Conservation (phyloP, 2,888 invertebrate species). For the Leptothorax acervorum region DNA sequence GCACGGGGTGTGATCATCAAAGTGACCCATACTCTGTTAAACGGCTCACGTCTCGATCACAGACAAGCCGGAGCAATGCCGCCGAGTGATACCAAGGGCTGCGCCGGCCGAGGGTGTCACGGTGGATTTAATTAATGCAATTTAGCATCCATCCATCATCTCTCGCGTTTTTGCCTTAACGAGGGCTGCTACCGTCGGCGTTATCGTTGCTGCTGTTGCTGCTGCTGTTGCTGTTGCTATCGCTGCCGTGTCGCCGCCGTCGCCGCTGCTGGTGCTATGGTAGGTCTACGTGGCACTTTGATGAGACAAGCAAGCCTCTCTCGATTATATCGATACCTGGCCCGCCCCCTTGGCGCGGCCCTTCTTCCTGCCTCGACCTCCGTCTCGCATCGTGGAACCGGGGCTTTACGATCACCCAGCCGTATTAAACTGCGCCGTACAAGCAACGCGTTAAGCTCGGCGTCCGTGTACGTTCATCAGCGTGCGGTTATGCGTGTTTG, state of each 20-base stretch:
- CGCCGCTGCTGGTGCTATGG: neutral
- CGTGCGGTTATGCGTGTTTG: conserved; percentile 6
- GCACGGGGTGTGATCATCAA: conserved; percentile 80
- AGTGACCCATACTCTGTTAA: conserved; percentile 83
- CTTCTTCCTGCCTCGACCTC: conserved; percentile 22
- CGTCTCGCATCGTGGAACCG: conserved; percentile 65
- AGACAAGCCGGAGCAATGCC: conserved; percentile 73
- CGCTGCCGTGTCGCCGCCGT: conserved; percentile 29
- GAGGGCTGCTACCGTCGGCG: conserved; percentile 75
- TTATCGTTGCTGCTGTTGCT: conserved; percentile 51
- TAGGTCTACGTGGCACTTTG: conserved; percentile 77
- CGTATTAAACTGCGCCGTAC: conserved; percentile 72
- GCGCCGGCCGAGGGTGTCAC: conserved; percentile 80
- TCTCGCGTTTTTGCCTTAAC: conserved; percentile 84
- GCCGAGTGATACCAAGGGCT: conserved; percentile 80
- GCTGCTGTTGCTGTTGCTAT: conserved; percentile 37
- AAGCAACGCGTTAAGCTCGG: conserved; percentile 64
- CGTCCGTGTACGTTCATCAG: conserved; percentile 17
- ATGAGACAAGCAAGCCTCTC: conserved; percentile 78
- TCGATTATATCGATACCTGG: conserved; percentile 83
- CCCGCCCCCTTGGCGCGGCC: conserved; percentile 58
- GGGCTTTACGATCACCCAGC: conserved; percentile 75
- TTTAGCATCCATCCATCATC: conserved; percentile 85
- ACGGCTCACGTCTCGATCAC: conserved; percentile 82
- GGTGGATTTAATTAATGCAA: conserved; percentile 85